Conservation (phyloP, 2,888 invertebrate species). For the Melieria picta region DNA sequence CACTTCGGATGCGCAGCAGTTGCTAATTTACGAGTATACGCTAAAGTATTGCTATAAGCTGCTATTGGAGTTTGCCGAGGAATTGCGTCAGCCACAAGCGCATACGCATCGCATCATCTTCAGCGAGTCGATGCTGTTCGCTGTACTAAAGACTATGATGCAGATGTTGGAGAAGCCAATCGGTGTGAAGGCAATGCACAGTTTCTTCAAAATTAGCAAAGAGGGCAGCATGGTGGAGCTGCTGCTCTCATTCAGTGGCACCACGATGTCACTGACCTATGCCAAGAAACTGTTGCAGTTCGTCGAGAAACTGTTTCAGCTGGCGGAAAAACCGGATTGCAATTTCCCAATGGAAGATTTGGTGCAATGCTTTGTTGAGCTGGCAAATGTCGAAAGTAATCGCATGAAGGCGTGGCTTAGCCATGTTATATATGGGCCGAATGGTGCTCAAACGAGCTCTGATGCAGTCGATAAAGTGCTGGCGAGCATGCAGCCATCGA, state of each 20-base stretch:
- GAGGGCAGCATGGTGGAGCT: constrained; percentile 80
- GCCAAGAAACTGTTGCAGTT: constrained; percentile 83
- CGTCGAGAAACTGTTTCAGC: constrained; percentile 78
- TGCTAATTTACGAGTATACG: constrained; percentile 73
- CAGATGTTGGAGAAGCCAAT: constrained; percentile 83
- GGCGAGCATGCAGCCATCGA: constrained; percentile 58
- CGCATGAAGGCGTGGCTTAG: constrained; percentile 74
- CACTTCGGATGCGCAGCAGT: constrained; percentile 72
- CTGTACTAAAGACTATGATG: constrained; percentile 80
- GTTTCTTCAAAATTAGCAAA: constrained; percentile 77
- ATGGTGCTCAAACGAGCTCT: constrained; percentile 44
- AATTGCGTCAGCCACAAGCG: constrained; percentile 47
- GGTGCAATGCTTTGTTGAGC: constrained; percentile 74
- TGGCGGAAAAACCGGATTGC: constrained; percentile 72
- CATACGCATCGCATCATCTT: constrained; percentile 48
- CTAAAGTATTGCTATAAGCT: constrained; percentile 76
- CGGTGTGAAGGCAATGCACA: constrained; percentile 83
- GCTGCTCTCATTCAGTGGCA: constrained; percentile 82
- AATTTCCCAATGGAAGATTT: constrained; percentile 74
- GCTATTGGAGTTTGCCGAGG: constrained; percentile 71
- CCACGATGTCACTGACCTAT: constrained; percentile 76
- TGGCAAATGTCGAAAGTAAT: constrained; percentile 73
- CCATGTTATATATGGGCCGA: constrained; percentile 73
- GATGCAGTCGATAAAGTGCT: constrained; percentile 45
- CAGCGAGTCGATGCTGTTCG: constrained; percentile 60